These are phyloP conservation scores for Aviceda subcristata DNA, from an alignment of 2,113 vertebrate species.

Conservation along the genomic window DNA sequence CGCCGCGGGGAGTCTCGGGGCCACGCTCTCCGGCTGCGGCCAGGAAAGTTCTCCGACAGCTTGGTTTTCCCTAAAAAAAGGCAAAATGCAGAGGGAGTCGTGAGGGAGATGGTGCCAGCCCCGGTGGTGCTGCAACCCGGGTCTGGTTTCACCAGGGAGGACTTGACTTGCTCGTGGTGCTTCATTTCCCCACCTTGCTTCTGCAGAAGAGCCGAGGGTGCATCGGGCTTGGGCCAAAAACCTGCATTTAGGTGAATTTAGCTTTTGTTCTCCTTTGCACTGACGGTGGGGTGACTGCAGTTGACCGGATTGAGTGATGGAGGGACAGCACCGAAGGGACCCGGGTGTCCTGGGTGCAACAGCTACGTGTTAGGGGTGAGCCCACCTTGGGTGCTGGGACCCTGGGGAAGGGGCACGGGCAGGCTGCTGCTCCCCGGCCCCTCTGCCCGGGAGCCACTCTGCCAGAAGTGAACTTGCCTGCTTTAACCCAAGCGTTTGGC, in stretches of 20 bases:
- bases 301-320: fast-evolving
- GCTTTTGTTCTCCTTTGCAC: neutral
- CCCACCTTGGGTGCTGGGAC: neutral
- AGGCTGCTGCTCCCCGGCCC: neutral
- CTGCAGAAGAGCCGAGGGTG: neutral
- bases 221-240: too few species aligned
- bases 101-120: neutral
- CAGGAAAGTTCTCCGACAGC: fast-evolving
- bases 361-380: neutral
- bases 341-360: neutral
- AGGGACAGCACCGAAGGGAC: neutral
- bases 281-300: too few species aligned
- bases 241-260: neutral
- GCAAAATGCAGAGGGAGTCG: fast-evolving
- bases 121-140: neutral
- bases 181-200: neutral
- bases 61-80: neutral
- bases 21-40: fast-evolving
- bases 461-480: neutral
- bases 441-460: neutral
- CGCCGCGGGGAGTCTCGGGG: fast-evolving
- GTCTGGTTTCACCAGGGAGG: neutral
- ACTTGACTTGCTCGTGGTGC: fast-evolving
- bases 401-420: neutral
- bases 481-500: neutral